Evolutionary conservation across 53 echinoderm and acorn worm genomes (phyloP).

Genomic region (Apostichopus leukothele): DNA sequence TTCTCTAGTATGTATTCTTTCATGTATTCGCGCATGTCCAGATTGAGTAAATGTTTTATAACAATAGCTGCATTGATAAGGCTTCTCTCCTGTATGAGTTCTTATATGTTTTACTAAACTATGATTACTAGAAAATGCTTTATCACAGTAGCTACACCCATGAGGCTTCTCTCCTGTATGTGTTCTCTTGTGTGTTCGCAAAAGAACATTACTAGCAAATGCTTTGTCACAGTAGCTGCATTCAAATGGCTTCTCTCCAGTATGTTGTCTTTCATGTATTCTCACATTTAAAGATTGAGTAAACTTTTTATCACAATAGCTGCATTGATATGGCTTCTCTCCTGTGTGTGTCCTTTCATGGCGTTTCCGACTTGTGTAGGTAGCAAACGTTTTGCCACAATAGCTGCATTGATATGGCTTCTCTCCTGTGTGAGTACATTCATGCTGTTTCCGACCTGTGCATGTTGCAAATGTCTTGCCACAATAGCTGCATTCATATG

Average conservation of each 20-base stretch:
- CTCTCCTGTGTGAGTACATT: background rate
- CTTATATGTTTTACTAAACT: background rate
- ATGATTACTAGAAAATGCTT: background rate
- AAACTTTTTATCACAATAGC: background rate
- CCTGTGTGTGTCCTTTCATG: background rate
- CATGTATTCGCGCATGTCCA: background rate
- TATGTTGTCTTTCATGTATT: background rate
- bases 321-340: background rate
- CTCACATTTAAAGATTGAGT: background rate
- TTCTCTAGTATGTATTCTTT: background rate
- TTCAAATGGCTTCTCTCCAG: background rate
- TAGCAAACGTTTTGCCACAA: background rate
- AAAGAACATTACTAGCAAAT: background rate
- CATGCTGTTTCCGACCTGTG: background rate
- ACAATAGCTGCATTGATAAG: background rate
- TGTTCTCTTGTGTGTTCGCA: background rate
- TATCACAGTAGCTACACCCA: background rate
- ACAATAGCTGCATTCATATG: background rate
- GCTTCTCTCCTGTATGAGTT: background rate
- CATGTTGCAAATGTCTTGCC: background rate
- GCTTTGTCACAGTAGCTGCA: background rate
- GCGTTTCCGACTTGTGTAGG: background rate
- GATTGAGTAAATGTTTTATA: background rate
- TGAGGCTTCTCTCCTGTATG: background rate
- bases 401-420: background rate